Evolutionary conservation across 92 coral and sea anemone genomes (phyloP).

Genomic region (Actinernus sp.): DNA sequence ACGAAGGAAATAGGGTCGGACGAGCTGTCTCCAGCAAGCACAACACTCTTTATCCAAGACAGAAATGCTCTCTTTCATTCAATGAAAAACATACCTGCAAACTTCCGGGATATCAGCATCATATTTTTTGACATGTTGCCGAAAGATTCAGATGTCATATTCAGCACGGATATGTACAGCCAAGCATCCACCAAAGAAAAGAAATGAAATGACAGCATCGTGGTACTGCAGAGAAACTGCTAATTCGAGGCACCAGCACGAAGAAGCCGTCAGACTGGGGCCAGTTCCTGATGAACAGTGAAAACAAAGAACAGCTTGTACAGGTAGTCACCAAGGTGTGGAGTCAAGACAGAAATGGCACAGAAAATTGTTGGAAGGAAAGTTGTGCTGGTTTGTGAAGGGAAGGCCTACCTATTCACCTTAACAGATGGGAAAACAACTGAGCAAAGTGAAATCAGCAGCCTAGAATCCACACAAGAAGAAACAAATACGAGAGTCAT

Average conservation of each 20-base stretch:
- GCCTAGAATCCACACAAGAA: conserved; percentile 33
- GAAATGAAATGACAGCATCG: conserved; percentile 31
- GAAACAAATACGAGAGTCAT: conserved; percentile 57
- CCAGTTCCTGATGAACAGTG: conserved; percentile 34
- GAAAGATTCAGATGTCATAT: conserved; percentile 52
- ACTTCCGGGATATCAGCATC: conserved; percentile 19
- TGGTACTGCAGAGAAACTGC: conserved; percentile 21
- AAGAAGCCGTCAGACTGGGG: conserved; percentile 46
- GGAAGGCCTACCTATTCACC: too few species aligned
- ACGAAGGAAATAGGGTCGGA: too few species aligned
- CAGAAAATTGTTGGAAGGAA: neutral
- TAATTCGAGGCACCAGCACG: conserved; percentile 39
- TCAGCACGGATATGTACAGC: conserved; percentile 55
- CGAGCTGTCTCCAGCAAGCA: too few species aligned
- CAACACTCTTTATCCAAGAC: conserved; percentile 1
- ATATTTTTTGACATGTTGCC: too few species aligned
- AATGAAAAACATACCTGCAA: too few species aligned
- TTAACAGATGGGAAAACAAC: too few species aligned
- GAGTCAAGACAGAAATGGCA: conserved; percentile 1
- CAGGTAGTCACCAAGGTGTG: conserved; percentile 29
- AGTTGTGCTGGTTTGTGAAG: conserved; percentile 20
- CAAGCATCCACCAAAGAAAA: conserved; percentile 49
- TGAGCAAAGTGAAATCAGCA: too few species aligned
- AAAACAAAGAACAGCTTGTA: conserved; percentile 24
- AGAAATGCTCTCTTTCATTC: too few species aligned